phyloP scores from a whole-genome alignment of 2,797 vertebrate species.

The Psittacula echo region DNA sequence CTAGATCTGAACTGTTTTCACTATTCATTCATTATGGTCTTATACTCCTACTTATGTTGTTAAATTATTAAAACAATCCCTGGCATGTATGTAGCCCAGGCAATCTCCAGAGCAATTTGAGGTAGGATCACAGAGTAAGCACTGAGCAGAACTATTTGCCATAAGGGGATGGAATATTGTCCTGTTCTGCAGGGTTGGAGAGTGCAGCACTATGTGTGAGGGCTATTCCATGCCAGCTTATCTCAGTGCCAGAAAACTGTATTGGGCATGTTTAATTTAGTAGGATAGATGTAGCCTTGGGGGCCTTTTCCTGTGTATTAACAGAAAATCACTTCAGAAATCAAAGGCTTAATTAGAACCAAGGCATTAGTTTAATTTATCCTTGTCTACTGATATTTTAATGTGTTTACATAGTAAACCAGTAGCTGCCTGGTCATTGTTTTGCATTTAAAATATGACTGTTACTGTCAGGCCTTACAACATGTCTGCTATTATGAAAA shows the following conservation, averaged over 20 bases:
- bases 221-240: not conserved
- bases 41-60: not conserved
- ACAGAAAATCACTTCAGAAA: slow-evolving; percentile 36
- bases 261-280: slow-evolving; percentile 35
- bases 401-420: not conserved
- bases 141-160: not conserved
- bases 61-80: not conserved
- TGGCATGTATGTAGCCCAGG: not conserved
- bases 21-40: not conserved
- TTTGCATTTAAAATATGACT: not conserved
- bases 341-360: slow-evolving; percentile 43
- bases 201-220: not conserved
- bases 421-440: not conserved
- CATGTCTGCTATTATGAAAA: not conserved
- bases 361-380: slow-evolving; percentile 14
- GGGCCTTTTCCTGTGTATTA: slow-evolving; percentile 25
- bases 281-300: not conserved
- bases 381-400: not conserved
- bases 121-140: not conserved
- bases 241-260: not conserved
- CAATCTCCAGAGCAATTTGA: not conserved
- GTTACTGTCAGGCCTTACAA: not conserved
- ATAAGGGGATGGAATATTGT: not conserved
- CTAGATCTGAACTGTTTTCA: not conserved
- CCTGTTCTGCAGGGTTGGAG: not conserved